A percentile compares a stretch with the other conserved stretches of the same genome.
phyloP scores from a whole-genome alignment of 2,113 vertebrate genomes.

The Labeo rohita region DNA sequence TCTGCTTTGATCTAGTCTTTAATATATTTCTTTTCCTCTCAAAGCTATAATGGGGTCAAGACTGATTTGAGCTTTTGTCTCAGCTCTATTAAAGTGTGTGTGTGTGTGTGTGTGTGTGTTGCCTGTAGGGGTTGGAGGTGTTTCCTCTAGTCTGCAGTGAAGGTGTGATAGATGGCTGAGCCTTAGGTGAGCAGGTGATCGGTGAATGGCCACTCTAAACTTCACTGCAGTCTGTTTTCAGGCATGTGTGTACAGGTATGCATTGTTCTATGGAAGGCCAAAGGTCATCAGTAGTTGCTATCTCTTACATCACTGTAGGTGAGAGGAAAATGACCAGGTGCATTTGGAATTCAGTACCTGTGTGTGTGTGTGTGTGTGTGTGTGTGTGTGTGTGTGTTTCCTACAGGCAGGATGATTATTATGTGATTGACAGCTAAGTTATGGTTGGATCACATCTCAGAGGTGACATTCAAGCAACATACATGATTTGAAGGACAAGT shows the following conservation, averaged over 20 bases:
- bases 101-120: not conserved
- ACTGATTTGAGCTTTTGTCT: not conserved
- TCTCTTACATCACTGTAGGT: slow-evolving; percentile 2
- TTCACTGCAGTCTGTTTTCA: slow-evolving; percentile 38
- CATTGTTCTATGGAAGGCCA: slow-evolving; percentile 10
- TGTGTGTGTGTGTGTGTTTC: slow-evolving; percentile 41
- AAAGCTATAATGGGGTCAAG: not conserved
- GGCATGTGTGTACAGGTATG: slow-evolving; percentile 49
- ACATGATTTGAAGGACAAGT: not conserved
- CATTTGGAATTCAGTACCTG: not conserved
- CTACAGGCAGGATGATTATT: slow-evolving; percentile 58
- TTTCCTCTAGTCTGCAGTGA: slow-evolving; percentile 26
- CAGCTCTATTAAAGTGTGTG: not conserved
- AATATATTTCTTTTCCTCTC: not conserved
- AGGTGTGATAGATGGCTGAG: slow-evolving; percentile 35
- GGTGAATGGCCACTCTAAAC: not conserved
- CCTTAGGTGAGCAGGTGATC: slow-evolving; percentile 52
- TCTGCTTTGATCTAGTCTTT: not conserved
- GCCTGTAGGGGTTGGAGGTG: not conserved
- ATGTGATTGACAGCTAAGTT: slow-evolving; percentile 69
- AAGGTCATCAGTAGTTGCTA: slow-evolving; percentile 17
- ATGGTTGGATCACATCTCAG: slow-evolving; percentile 71
- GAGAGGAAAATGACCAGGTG: slow-evolving; percentile 9
- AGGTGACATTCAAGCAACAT: slow-evolving; percentile 67
- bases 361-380: not conserved